Base-by-base conservation (phyloP, 1,140 invertebrate genomes). In the Phthorimaea operculella region DNA sequence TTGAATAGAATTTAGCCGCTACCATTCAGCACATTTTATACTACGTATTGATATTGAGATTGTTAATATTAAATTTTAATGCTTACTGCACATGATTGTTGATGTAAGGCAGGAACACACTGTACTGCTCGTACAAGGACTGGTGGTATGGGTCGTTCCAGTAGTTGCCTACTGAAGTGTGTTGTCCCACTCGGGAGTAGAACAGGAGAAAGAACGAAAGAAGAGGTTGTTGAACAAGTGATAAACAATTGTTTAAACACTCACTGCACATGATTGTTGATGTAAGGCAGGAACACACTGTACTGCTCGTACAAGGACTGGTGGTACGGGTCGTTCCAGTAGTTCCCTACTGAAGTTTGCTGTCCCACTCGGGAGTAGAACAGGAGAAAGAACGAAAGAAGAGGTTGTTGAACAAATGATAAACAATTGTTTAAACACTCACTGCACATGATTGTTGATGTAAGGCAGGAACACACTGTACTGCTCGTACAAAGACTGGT, bases 81-180 rank as follows among this genome's bases (percentile, higher is more conserved):
- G 75, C 82, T 79, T 64, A 85, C 85, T 71, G 58, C 12, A 90
- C 84, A 71, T 92, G 91, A 78, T 96, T 95, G 72, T 96, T 95
- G 7, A 95, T 84, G 49, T 90, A 90, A 0, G 94, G 93, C 60
- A 96, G 84, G 78, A 92, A 97, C 42, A 89, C 83, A 59, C 91
- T 95, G 66, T 92, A 94, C 51, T 92, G 87, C 52, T 90, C 88
- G 72, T 94, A 97, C 5, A 94, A 66, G 7, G 88, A 64, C 66
- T 94, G 90, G 77, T 96, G 93, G 70, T 92, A 90, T 0, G 96
- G 96, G 85, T 98, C 95, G 71, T 96, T 96, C 95, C 95, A 98
- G 65, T 96, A 98, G 83, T 96, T 96, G 1, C 92, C 95, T 5
- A 97, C 90, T 5, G 94, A 96, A 5, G 93, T 93, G 54, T 92